phyloP scores from a whole-genome alignment of 1,140 invertebrate genomes.

The Argopecten irradians region DNA sequence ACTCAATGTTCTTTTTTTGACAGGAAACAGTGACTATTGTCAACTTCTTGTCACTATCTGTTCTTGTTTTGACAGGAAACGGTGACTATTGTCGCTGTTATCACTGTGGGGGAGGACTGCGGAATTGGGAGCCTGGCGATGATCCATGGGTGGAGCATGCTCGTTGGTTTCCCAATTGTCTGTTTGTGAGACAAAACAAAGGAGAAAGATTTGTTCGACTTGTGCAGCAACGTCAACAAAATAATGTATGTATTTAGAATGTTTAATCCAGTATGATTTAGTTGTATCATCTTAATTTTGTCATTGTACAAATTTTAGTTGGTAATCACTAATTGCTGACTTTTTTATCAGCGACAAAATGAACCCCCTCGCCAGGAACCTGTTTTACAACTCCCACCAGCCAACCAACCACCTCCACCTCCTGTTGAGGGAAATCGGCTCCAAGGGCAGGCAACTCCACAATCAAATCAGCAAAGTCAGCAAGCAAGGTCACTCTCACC shows the following conservation, averaged over 20 bases:
- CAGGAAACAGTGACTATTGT: too few relatives aligned
- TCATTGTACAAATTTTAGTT: too few relatives aligned
- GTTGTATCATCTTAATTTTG: too few relatives aligned
- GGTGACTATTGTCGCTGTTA: conserved; percentile 3
- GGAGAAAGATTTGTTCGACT: conserved; percentile 6
- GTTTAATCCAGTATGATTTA: too few relatives aligned
- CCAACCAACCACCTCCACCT: not conserved
- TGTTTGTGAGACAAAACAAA: not conserved
- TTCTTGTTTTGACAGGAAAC: not conserved
- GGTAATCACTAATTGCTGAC: too few relatives aligned
- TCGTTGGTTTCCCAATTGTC: not conserved
- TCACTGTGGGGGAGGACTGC: not conserved
- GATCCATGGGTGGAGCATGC: conserved; percentile 6
- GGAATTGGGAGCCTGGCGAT: conserved; percentile 12
- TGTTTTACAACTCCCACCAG: not conserved
- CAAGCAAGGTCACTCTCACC: not conserved
- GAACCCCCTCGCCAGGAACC: not conserved
- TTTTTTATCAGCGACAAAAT: not conserved
- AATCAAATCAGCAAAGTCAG: not conserved
- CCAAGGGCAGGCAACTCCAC: not conserved
- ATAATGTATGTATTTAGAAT: not conserved
- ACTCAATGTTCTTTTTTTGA: too few relatives aligned
- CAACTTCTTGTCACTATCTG: too few relatives aligned
- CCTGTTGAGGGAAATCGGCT: not conserved
- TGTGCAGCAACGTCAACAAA: not conserved